Evolutionary conservation across 2,888 invertebrate species (phyloP).

Genomic region (Coenonympha glycerion): DNA sequence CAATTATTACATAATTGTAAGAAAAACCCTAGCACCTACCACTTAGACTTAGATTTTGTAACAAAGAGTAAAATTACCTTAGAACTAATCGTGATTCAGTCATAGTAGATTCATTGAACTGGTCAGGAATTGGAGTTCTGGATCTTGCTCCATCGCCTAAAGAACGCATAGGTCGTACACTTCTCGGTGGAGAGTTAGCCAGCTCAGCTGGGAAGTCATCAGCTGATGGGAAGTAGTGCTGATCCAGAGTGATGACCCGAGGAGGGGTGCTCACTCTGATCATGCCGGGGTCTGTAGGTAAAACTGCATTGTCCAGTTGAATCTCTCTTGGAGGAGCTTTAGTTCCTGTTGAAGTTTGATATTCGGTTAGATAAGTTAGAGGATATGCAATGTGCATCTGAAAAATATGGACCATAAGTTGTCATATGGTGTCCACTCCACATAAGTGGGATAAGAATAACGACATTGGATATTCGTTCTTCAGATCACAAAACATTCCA

Average conservation of each 20-base stretch:
- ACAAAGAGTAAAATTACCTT: conserved; percentile 47
- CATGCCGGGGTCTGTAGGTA: conserved; percentile 82
- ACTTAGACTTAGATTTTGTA: no score
- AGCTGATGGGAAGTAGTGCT: conserved; percentile 86
- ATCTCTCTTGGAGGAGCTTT: conserved; percentile 92
- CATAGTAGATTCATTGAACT: conserved; percentile 67
- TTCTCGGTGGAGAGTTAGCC: conserved; percentile 58
- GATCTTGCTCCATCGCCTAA: conserved; percentile 64
- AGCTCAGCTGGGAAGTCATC: conserved; percentile 64
- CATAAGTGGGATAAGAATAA: no score
- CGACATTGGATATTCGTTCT: no score
- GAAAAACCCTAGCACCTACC: no score
- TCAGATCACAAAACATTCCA: neutral
- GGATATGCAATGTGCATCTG: no score
- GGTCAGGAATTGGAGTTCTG: conserved; percentile 53
- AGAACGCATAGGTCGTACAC: conserved; percentile 48
- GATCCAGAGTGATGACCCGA: conserved; percentile 88
- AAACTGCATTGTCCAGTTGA: conserved; percentile 86
- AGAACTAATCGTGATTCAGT: conserved; percentile 66
- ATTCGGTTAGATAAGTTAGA: no score
- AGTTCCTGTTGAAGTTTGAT: no score
- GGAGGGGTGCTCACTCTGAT: conserved; percentile 93
- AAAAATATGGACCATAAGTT: no score
- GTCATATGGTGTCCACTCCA: no score
- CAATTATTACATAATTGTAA: no score